Evolutionary conservation across 1,140 invertebrate species (phyloP).

Genomic region (Cydia fagiglandana): DNA sequence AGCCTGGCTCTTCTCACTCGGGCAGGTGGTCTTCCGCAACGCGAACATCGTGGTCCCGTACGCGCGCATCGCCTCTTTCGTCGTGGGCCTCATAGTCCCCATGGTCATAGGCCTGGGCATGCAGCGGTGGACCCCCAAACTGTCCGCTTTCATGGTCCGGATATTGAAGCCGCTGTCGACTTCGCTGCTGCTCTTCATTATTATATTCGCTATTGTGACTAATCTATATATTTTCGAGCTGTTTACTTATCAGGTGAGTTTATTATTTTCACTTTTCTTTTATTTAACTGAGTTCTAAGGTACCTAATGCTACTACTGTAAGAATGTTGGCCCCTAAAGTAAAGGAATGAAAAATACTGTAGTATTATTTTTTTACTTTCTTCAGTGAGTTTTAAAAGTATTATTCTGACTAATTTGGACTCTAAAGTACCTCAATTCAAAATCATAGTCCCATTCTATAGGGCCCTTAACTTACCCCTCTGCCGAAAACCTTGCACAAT

Average conservation of each 20-base stretch:
- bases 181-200: conserved; percentile 91
- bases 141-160: conserved; percentile 85
- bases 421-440: too few relatives aligned
- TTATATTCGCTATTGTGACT: conserved; percentile 94
- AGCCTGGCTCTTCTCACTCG: conserved; percentile 96
- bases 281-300: background rate
- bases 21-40: conserved; percentile 87
- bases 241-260: conserved; percentile 91
- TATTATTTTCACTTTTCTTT: background rate
- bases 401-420: too few relatives aligned
- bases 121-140: conserved; percentile 83
- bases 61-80: conserved; percentile 86
- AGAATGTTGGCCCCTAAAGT: too few relatives aligned
- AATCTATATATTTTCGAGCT: conserved; percentile 95
- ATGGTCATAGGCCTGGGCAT: conserved; percentile 89
- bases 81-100: conserved; percentile 90
- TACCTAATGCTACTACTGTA: too few relatives aligned
- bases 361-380: too few relatives aligned
- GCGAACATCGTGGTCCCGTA: conserved; percentile 90
- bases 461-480: too few relatives aligned
- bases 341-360: too few relatives aligned
- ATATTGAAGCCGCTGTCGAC: conserved; percentile 93
- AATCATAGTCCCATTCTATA: too few relatives aligned
- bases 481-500: too few relatives aligned
- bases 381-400: too few relatives aligned